Evolutionary conservation across 2,113 vertebrate species (phyloP).

Genomic region (Sus scrofa): T2T-Sscrofa CM000818.6:130078001-130078500

Average conservation of each 20-base stretch:
- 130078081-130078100: constrained; percentile 74
- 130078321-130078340: background rate
- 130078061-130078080: constrained; percentile 55
- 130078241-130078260: background rate
- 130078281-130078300: background rate
- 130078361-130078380: background rate
- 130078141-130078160: constrained; percentile 69
- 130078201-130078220: background rate
- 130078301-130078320: background rate
- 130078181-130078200: constrained; percentile 33
- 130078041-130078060: constrained; percentile 55
- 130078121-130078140: constrained; percentile 82
- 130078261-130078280: background rate
- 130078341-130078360: accelerated
- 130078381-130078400: accelerated
- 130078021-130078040: background rate
- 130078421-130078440: background rate
- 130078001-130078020: background rate
- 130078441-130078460: background rate
- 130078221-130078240: background rate
- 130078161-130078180: constrained; percentile 39
- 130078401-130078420: accelerated
- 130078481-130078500: accelerated
- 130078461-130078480: background rate
- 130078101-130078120: constrained; percentile 64